A percentile compares a stretch with the other conserved stretches of the same genome.
Conservation (phyloP, 30 jellyfish, hydroid and myxozoan species). For the Nemopilema nomurai region DNA sequence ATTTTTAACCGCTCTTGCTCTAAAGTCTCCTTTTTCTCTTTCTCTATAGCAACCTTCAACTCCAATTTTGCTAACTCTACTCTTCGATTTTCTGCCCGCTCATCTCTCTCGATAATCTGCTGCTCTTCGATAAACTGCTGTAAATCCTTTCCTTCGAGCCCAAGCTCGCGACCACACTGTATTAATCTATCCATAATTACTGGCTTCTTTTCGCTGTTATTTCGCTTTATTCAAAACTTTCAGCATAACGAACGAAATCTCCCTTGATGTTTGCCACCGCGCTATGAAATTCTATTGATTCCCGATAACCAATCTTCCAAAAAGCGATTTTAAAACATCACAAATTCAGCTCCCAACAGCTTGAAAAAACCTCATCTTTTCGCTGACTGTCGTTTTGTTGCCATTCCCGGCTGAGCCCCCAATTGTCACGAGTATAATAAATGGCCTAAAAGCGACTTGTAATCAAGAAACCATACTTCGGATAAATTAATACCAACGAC, state of each 20-base stretch:
- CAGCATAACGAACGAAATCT: conserved; percentile 23
- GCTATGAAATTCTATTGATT: conserved; percentile 24
- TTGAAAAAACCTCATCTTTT: conserved; percentile 17
- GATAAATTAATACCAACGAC: no score
- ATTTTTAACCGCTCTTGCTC: conserved; percentile 31
- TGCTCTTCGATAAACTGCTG: conserved; percentile 44
- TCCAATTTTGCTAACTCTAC: conserved; percentile 35
- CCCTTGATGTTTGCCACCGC: conserved; percentile 34
- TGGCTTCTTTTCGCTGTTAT: conserved; percentile 35
- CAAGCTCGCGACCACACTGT: conserved; percentile 43
- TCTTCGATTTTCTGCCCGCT: conserved; percentile 49
- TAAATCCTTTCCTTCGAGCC: conserved; percentile 42
- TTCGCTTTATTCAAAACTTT: conserved; percentile 12
- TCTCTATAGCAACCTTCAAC: conserved; percentile 33
- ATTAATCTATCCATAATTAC: conserved; percentile 40
- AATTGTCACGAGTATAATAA: no score
- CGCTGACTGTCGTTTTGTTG: conserved; percentile 36
- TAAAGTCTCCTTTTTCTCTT: conserved; percentile 37
- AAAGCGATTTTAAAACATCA: conserved; percentile 30
- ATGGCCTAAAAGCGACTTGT: no score
- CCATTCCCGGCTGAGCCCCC: conserved; percentile 55
- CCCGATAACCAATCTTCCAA: conserved; percentile 49
- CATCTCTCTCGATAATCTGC: conserved; percentile 35
- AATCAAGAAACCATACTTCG: no score
- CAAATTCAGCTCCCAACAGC: conserved; percentile 41